Base-by-base conservation (phyloP, 2,888 invertebrate species). In the Cylloceria caligata region DNA sequence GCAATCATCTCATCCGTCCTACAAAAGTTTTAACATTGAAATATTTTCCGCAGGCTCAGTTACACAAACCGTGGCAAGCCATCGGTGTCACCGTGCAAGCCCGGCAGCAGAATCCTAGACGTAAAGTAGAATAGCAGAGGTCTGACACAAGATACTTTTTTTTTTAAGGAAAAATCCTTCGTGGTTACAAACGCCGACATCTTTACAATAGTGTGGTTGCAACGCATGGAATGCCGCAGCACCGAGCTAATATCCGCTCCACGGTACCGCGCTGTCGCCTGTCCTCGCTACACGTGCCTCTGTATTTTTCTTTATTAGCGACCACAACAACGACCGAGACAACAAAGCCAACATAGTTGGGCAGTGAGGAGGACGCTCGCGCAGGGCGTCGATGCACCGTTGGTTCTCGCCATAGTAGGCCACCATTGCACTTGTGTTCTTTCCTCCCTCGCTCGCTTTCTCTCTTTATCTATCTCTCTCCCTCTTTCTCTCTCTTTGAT, bases 241-340 rank as follows among this genome's bases (percentile, higher is more conserved):
- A 45, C 42, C 75, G 84, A 85, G 87, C 86, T 88, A 88, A 89
- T 89, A 89, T 88, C 88, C 87, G 84, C 83, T 77, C 64, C 57
- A 62, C 74, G 65, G 76, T 60, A 68, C 60, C 42, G n/a, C 64
- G 64, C 27, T 57, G 60, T 45, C 49, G 65, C 34, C 72, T 69
- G 77, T 69, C 69, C 73, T 24, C 68, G 36, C 55, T 69, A 64
- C 79, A 71, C 85, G 83, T 83, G 84, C 39, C 77, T 86, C 88
- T 88, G 88, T 90, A 89, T 90, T 90, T 89, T 88, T 90, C 88
- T 89, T 88, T 89, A 90, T 89, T 90, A 90, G 87, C 79, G 86
- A 81, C 81, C 68, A 67, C 82, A 47, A 84, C 79, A 86, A 87
- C 88, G 87, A 87, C 86, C 85, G 60, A 64, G 68, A 73, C 77